These are phyloP conservation scores for Nasonovia ribisnigri DNA, from an alignment of 2,888 invertebrate species.

Conservation along the genomic window DNA sequence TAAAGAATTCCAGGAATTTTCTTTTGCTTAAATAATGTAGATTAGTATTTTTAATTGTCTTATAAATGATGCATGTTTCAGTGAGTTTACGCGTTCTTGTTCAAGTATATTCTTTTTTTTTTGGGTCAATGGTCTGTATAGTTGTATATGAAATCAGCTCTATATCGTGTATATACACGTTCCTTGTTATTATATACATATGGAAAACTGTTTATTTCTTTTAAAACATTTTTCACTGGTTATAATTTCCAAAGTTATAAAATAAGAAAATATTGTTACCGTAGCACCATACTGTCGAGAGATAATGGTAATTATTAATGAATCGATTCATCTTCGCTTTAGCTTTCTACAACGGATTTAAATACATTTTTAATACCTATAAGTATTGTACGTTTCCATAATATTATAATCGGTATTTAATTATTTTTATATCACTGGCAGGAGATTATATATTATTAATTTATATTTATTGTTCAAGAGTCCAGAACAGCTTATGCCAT, in stretches of 20 bases:
- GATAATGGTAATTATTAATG: background rate
- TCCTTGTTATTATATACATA: background rate
- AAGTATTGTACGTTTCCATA: background rate
- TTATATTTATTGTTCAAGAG: background rate
- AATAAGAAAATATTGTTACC: background rate
- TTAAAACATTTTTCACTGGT: background rate
- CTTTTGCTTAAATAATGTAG: background rate
- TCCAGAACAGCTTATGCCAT: background rate
- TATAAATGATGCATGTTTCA: slow-evolving; percentile 13
- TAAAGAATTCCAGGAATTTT: background rate
- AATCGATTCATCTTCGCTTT: background rate
- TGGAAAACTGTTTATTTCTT: background rate
- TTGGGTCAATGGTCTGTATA: background rate
- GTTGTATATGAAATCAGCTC: background rate
- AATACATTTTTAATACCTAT: background rate
- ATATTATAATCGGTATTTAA: background rate
- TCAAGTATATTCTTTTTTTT: background rate
- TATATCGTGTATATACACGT: background rate
- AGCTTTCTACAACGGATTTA: background rate
- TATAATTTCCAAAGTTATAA: background rate
- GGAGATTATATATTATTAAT: background rate
- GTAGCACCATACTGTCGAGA: background rate
- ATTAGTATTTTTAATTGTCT: slow-evolving; percentile 28
- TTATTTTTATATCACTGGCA: background rate
- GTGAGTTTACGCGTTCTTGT: background rate